These are phyloP conservation scores for Solea solea DNA, from an alignment of 2,113 vertebrate species.

Conservation along the genomic window DNA sequence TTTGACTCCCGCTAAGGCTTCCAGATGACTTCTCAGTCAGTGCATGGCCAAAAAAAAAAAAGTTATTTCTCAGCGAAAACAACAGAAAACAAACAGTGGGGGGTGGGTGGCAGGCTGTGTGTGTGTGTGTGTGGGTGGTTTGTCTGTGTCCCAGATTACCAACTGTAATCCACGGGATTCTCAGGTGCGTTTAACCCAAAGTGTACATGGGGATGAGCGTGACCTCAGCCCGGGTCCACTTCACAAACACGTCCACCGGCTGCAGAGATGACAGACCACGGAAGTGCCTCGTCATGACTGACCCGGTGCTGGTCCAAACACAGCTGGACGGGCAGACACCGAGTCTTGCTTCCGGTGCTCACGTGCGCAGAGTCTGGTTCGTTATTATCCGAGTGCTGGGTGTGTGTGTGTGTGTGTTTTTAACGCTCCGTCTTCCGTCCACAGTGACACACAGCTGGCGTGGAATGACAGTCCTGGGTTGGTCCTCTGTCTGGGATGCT, in stretches of 20 bases:
- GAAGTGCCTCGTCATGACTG: constrained; percentile 47
- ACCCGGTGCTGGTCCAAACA: constrained; percentile 14
- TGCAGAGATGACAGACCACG: constrained; percentile 11
- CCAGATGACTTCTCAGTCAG: constrained; percentile 33
- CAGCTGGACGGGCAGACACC: neutral
- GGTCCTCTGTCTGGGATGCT: constrained; percentile 4
- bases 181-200: constrained; percentile 15
- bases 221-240: neutral
- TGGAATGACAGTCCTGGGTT: constrained; percentile 1
- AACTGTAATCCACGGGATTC: constrained; percentile 1
- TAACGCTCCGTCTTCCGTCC: constrained; percentile 1
- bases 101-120: neutral
- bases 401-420: neutral
- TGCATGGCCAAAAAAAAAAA: constrained; percentile 36
- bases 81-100: neutral
- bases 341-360: neutral
- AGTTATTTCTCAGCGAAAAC: neutral
- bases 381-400: neutral
- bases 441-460: neutral
- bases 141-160: neutral
- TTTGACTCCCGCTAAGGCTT: constrained; percentile 19
- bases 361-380: neutral
- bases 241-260: constrained; percentile 17
- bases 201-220: constrained; percentile 4
- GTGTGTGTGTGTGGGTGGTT: neutral